Conservation (phyloP, 2,113 vertebrate species). For the Dunckerocampus dactyliophorus region DNA sequence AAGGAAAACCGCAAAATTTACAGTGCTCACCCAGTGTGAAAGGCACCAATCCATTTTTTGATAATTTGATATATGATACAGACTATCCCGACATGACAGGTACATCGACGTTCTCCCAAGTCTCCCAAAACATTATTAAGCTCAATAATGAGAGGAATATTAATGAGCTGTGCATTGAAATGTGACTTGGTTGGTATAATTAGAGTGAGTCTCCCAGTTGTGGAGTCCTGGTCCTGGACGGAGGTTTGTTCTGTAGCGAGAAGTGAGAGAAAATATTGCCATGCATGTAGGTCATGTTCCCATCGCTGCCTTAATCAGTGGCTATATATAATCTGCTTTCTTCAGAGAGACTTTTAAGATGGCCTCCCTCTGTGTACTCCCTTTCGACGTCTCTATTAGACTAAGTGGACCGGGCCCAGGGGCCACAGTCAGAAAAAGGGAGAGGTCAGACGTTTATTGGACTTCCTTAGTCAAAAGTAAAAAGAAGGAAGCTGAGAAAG, state of each 20-base stretch:
- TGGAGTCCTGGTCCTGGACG: constrained; percentile 68
- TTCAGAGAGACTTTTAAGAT: constrained; percentile 67
- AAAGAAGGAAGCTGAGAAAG: background rate
- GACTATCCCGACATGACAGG: constrained; percentile 38
- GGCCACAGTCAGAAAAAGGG: constrained; percentile 35
- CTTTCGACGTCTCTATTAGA: constrained; percentile 62
- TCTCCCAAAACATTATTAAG: constrained; percentile 53
- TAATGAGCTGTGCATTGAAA: constrained; percentile 67
- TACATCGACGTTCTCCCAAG: constrained; percentile 32
- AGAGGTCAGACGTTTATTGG: constrained; percentile 35
- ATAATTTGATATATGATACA: constrained; percentile 36
- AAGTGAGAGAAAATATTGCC: constrained; percentile 71
- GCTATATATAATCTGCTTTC: constrained; percentile 79
- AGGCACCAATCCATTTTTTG: constrained; percentile 42
- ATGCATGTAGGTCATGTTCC: constrained; percentile 80
- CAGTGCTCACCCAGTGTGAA: constrained; percentile 27
- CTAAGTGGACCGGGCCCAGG: constrained; percentile 48
- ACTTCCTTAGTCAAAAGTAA: constrained; percentile 7
- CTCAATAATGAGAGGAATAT: constrained; percentile 60
- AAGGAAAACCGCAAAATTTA: constrained; percentile 31
- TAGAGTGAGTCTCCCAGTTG: constrained; percentile 72
- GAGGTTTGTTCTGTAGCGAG: constrained; percentile 64
- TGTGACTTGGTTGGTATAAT: constrained; percentile 66
- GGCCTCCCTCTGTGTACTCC: constrained; percentile 59
- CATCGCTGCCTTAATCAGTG: constrained; percentile 77